Percentiles rank a stretch among this genome's conserved stretches.
These are phyloP conservation scores for Parapristionchus giblindavisi DNA, from an alignment of 2,888 invertebrate genomes.

Conservation along the genomic window DNA sequence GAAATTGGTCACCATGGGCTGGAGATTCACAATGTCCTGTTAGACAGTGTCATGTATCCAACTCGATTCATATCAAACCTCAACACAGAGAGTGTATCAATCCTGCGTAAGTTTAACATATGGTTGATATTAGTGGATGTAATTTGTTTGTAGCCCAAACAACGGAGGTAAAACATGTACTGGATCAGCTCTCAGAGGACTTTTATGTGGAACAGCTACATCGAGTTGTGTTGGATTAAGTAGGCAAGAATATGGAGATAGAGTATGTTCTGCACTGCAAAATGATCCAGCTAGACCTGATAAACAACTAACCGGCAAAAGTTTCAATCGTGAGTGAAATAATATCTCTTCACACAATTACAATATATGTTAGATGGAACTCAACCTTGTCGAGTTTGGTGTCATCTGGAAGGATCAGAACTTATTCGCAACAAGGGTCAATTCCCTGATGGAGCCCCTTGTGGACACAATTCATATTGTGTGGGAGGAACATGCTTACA, in stretches of 20 bases:
- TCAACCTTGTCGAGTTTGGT: conserved; percentile 69
- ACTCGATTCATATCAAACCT: conserved; percentile 60
- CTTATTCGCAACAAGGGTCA: conserved; percentile 69
- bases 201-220: conserved; percentile 60
- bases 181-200: conserved; percentile 64
- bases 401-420: conserved; percentile 67
- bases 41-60: conserved; percentile 65
- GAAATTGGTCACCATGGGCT: conserved; percentile 68
- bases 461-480: conserved; percentile 64
- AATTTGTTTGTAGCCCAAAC: conserved; percentile 61
- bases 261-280: conserved; percentile 55
- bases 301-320: conserved; percentile 65
- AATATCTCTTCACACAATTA: too few species aligned
- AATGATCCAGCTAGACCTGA: conserved; percentile 65
- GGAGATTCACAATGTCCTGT: conserved; percentile 61
- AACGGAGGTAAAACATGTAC: conserved; percentile 66
- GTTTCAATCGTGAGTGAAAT: conserved; percentile 62
- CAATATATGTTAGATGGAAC: conserved; percentile 65
- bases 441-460: conserved; percentile 69
- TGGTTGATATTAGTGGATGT: not conserved
- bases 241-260: conserved; percentile 65
- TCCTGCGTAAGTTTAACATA: conserved; percentile 61
- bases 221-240: conserved; percentile 50
- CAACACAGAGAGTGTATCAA: conserved; percentile 67
- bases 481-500: conserved; percentile 65